phyloP scores from a whole-genome alignment of 1,140 invertebrate species.

The Hermetia illucens region DNA sequence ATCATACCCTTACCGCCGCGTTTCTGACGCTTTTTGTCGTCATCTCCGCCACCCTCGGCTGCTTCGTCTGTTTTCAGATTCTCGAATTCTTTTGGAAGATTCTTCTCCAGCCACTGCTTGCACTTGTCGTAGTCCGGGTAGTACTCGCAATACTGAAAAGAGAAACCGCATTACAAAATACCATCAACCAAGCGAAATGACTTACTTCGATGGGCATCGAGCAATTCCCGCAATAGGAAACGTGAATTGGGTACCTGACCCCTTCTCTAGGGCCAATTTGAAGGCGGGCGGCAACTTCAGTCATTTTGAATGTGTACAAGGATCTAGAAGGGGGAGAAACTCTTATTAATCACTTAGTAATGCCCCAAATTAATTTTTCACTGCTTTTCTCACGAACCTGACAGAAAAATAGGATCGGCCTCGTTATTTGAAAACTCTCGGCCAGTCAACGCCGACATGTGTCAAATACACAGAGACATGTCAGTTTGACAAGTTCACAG shows the following conservation, averaged over 20 bases:
- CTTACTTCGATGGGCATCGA: slow-evolving; percentile 71
- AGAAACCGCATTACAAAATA: neutral
- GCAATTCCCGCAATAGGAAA: slow-evolving; percentile 91
- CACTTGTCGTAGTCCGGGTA: slow-evolving; percentile 96
- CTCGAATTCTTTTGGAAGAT: slow-evolving; percentile 86
- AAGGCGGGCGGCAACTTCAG: slow-evolving; percentile 18
- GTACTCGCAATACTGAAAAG: slow-evolving; percentile 85
- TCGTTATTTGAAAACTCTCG: too few relatives aligned
- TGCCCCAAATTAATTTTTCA: too few relatives aligned
- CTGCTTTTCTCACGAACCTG: too few relatives aligned
- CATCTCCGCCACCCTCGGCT: slow-evolving; percentile 48
- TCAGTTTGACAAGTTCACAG: too few relatives aligned
- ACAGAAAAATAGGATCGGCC: too few relatives aligned
- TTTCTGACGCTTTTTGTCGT: slow-evolving; percentile 84
- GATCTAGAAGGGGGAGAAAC: too few relatives aligned
- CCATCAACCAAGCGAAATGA: neutral
- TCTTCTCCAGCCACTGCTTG: slow-evolving; percentile 89
- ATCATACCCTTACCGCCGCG: slow-evolving; percentile 79
- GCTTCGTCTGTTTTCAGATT: slow-evolving; percentile 50
- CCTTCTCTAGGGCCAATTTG: slow-evolving; percentile 26
- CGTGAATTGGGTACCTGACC: slow-evolving; percentile 68
- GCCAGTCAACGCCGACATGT: too few relatives aligned
- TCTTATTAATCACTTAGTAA: too few relatives aligned
- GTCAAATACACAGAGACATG: too few relatives aligned
- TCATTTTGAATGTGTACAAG: too few relatives aligned